A percentile compares a stretch with the other conserved stretches of the same genome.
These are phyloP conservation scores for Rhabdomys pumilio DNA, from an alignment of 2,797 vertebrate genomes.

Conservation along the genomic window DNA sequence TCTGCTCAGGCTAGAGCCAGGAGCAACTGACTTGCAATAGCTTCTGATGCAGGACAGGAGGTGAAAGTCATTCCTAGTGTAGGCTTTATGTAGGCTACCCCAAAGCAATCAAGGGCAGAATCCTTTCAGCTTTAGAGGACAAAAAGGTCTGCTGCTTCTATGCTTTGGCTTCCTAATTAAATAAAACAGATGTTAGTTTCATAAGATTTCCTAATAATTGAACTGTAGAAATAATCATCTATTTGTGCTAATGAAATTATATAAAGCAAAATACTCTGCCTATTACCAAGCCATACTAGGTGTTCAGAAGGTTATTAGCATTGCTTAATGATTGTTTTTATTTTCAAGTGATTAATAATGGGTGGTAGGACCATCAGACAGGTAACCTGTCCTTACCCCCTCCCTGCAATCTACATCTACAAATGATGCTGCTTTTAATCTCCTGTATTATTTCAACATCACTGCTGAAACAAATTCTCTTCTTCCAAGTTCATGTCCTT, in stretches of 20 bases:
- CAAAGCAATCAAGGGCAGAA: not conserved
- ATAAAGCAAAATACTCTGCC: not conserved
- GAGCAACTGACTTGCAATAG: not conserved
- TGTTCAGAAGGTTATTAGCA: not conserved
- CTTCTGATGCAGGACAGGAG: not conserved
- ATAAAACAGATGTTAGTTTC: not conserved
- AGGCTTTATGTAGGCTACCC: not conserved
- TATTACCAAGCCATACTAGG: not conserved
- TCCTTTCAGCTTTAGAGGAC: not conserved
- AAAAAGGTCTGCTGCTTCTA: not conserved
- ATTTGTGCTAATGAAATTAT: not conserved
- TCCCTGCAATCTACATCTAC: not conserved
- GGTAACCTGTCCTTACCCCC: not conserved
- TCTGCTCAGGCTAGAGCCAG: not conserved
- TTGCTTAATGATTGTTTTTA: conserved; percentile 28
- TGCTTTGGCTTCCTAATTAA: not conserved
- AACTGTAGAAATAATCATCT: conserved; percentile 13
- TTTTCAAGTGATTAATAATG: conserved; percentile 48
- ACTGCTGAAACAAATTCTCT: not conserved
- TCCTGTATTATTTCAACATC: not conserved
- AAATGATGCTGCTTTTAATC: not conserved
- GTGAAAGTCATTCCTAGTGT: not conserved
- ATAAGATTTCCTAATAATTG: not conserved
- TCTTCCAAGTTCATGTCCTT: not conserved
- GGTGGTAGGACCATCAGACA: not conserved